Base-by-base conservation (phyloP, 1,140 invertebrate genomes). In the Diachasma alloeum region DNA sequence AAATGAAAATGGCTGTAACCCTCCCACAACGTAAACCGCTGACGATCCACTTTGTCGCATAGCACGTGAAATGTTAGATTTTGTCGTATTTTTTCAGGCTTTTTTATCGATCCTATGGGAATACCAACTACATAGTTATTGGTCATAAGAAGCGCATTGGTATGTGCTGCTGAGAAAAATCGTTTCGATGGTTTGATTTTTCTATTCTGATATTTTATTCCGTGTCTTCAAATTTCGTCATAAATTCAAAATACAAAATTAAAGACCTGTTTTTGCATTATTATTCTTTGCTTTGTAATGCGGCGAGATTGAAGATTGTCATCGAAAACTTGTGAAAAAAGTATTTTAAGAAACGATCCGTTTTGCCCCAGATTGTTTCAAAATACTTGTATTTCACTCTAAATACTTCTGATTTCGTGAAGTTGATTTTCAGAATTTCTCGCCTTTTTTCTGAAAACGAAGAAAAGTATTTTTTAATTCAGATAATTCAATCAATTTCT, bases 101-200 rank as follows among this genome's bases (percentile, higher is more conserved):
- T 39, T 82, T 81, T 81, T 80, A 83, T 83, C 78, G 84, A 85
- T 83, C 77, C 80, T 84, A 80, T 73, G 44, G 11, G 39, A 19
- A 4, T 22, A 37, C 56, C 72, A 75, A 53, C 11, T 68, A 72
- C n/a, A 53, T 39, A 68, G 48, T 78, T 78, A 78, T 78, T 78
- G 69, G 53, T 67, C 39, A 26, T 66, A 75, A 75, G 46, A 75
- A 78, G 75, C 56, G 26, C 59, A 53, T 63, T 11, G 2, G 13
- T 46, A 19, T 37, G 42, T 37, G 67, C 17, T 5, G n/a, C 24
- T 42, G 42, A 26, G 9, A 13, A 31, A 42, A 15, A 22, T 10
- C 0, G 0, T 17, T 69, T 42, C 31, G 31, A 31, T 2, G 31
- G 11, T 69, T 19, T 67, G 0, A 31, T 36, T n/a, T 56, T 19